These are phyloP conservation scores for Galaxias olidus DNA, from an alignment of 2,797 vertebrate species.

Conservation along the genomic window DNA sequence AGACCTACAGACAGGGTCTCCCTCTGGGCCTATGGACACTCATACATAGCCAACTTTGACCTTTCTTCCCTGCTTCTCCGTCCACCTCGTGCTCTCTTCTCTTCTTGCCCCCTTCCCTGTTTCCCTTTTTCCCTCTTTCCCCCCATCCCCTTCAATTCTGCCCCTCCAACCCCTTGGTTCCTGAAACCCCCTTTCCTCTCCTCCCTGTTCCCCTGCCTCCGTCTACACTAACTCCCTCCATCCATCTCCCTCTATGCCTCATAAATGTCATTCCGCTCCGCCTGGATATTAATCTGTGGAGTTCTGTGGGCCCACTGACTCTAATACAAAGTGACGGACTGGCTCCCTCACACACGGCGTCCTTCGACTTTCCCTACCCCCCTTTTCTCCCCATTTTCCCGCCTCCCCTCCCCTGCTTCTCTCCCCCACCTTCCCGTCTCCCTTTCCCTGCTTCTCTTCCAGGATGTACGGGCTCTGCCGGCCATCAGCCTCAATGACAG, in stretches of 20 bases:
- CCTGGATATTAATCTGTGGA: constrained; percentile 70
- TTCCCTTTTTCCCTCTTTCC: constrained; percentile 9
- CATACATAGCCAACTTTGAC: not conserved
- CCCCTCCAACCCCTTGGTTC: not conserved
- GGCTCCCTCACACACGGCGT: constrained; percentile 39
- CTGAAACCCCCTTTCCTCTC: not conserved
- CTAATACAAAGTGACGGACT: constrained; percentile 72
- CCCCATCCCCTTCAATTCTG: constrained; percentile 28
- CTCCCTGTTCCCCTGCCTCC: constrained; percentile 41
- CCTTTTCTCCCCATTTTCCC: no score
- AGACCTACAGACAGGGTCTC: constrained; percentile 4
- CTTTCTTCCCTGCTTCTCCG: not conserved
- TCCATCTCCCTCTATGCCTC: constrained; percentile 54
- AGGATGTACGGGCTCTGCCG: constrained; percentile 31
- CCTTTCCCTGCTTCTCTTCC: no score
- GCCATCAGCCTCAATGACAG: constrained; percentile 73
- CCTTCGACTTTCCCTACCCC: no score
- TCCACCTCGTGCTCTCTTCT: not conserved
- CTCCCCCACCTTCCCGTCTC: no score
- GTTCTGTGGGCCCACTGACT: constrained; percentile 61
- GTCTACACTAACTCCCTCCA: not conserved
- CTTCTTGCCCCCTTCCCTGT: not conserved
- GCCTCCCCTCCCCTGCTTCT: no score
- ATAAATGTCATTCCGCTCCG: constrained; percentile 74
- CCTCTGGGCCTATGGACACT: no score